phyloP scores from a whole-genome alignment of 2,797 vertebrate genomes.

The Mormyrops attenuatus region DNA sequence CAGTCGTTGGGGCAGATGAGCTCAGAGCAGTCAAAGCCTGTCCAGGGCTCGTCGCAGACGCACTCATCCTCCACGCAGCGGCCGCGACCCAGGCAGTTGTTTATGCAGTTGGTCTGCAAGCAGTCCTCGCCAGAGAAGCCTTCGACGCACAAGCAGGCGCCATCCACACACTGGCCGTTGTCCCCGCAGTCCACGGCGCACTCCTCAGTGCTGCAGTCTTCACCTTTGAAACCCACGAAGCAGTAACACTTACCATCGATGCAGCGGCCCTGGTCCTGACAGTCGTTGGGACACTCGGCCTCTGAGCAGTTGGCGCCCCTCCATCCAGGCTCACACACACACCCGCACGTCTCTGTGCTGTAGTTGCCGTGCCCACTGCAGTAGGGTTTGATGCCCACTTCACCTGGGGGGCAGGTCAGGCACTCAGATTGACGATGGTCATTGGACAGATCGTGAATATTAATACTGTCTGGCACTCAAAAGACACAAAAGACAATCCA shows the following conservation, averaged over 20 bases:
- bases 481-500: not conserved
- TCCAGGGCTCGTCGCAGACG: conserved; percentile 82
- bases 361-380: conserved; percentile 90
- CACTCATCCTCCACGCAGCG: conserved; percentile 85
- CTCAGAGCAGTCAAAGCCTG: conserved; percentile 84
- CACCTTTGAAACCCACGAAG: conserved; percentile 80
- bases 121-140: conserved; percentile 81
- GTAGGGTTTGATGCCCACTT: conserved; percentile 77
- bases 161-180: conserved; percentile 75
- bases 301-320: conserved; percentile 79
- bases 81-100: conserved; percentile 81
- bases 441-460: not conserved
- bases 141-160: conserved; percentile 77
- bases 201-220: conserved; percentile 78
- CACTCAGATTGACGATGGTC: not conserved
- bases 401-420: conserved; percentile 58
- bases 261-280: conserved; percentile 93
- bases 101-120: conserved; percentile 73
- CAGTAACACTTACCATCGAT: conserved; percentile 79
- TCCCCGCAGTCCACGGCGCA: conserved; percentile 73
- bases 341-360: conserved; percentile 74
- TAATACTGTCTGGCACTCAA: not conserved
- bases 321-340: conserved; percentile 77
- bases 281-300: conserved; percentile 76
- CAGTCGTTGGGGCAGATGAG: conserved; percentile 94